Evolutionary conservation across 2,113 vertebrate species (phyloP).

Genomic region (Phrynosoma blainvillii): DNA sequence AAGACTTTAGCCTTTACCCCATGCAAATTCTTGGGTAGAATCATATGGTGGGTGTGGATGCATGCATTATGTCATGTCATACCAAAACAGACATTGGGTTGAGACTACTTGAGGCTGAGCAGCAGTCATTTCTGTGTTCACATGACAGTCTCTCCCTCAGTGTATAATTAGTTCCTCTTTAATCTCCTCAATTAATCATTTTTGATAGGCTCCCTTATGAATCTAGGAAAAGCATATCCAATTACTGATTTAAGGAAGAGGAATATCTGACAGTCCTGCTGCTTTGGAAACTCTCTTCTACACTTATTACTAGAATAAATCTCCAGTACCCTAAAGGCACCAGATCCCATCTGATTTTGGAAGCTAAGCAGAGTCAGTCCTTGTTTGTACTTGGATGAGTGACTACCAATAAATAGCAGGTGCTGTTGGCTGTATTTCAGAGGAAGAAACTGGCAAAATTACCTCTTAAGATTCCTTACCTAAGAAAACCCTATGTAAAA

Average conservation of each 20-base stretch:
- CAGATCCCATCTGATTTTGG: too few relatives aligned
- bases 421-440: too few relatives aligned
- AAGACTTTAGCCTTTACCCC: neutral
- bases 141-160: neutral
- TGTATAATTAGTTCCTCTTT: neutral
- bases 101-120: neutral
- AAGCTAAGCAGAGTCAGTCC: too few relatives aligned
- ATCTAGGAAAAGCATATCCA: neutral
- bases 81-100: neutral
- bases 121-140: neutral
- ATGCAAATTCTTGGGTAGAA: neutral
- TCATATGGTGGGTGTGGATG: neutral
- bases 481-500: too few relatives aligned
- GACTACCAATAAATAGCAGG: too few relatives aligned
- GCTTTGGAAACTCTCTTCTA: constrained; percentile 16
- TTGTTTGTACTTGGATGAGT: too few relatives aligned
- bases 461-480: too few relatives aligned
- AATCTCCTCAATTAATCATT: neutral
- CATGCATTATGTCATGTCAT: neutral
- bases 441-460: too few relatives aligned
- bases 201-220: neutral
- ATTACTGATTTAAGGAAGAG: constrained; percentile 27
- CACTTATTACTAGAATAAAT: constrained; percentile 40
- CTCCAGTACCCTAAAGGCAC: neutral
- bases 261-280: neutral